These are phyloP conservation scores for Malurus melanocephalus DNA, from an alignment of 2,113 vertebrate species.

Conservation along the genomic window DNA sequence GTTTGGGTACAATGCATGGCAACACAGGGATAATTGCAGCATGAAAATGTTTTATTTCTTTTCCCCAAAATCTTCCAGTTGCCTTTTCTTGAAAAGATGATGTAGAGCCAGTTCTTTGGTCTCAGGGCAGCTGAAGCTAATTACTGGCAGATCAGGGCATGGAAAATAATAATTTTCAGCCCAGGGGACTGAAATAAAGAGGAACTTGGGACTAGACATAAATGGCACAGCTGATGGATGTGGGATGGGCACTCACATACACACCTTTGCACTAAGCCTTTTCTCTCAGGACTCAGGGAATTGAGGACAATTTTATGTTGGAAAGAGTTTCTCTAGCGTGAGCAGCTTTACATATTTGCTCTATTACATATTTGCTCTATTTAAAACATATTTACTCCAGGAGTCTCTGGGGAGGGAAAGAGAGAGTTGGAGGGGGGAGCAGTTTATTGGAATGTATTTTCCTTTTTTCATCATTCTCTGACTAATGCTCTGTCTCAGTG, in stretches of 20 bases:
- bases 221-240: neutral
- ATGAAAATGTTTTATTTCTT: neutral
- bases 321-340: neutral
- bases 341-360: neutral
- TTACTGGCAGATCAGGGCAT: neutral
- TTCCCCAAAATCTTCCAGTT: neutral
- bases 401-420: neutral
- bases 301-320: neutral
- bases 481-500: neutral
- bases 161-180: neutral
- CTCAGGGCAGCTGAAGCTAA: neutral
- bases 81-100: neutral
- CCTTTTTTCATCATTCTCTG: neutral
- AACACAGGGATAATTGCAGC: neutral
- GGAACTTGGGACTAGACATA: neutral
- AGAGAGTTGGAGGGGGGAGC: accelerated
- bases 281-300: neutral
- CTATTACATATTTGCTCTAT: no score
- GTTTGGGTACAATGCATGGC: neutral
- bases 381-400: neutral
- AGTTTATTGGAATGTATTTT: neutral
- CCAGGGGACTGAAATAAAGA: neutral
- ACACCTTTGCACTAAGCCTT: neutral
- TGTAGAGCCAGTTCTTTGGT: neutral
- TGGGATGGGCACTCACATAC: neutral